Evolutionary conservation across 2,888 invertebrate genomes (phyloP), one percentile per base, ranked within the genome.

Genomic region (Limnephilus lunatus): DNA sequence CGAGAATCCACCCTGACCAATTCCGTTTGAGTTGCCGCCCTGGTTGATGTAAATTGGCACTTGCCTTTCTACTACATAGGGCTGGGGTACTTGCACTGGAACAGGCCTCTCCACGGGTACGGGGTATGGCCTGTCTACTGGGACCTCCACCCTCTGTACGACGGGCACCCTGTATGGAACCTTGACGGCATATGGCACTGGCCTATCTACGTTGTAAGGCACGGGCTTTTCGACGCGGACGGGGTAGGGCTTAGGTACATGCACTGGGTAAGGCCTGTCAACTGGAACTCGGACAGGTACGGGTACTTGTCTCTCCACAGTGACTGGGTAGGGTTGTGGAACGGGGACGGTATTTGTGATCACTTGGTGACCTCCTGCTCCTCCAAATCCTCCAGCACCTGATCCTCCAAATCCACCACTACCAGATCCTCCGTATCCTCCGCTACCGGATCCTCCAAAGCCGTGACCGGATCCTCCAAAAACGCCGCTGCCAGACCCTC

Each of bases 251-350:
- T 90, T 92, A n/a, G 90, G 44, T 14, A 93, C 93, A 25, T 87
- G 92, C 9, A 93, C 93, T 31, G 93, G 85, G 81, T 91, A 91
- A 14, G 93, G 93, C 88, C 93, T 93, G 35, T 93, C 93, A 0
- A 95, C 95, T 9, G 95, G 95, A 5, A 95, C 95, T 0, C 95
- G 94, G 0, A 96, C 95, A 5, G 96, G 95, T 0, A 96, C 96
- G 0, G 96, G 95, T 4, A 96, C 95, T 1, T 96, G 96, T 92
- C 94, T 95, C 2, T 95, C 94, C 0, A 96, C 95, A 2, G 95
- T 95, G 2, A 96, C 96, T 19, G 96, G 96, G 94, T 95, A 96
- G 9, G 96, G 96, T 0, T 95, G 95, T 7, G 96, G 96, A 0
- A 96, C 95, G 53, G 96, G 96, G 81, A 96, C 95, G 14, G 92